phyloP scores from a whole-genome alignment of 2,888 invertebrate species.

The Horisme vitalbata region DNA sequence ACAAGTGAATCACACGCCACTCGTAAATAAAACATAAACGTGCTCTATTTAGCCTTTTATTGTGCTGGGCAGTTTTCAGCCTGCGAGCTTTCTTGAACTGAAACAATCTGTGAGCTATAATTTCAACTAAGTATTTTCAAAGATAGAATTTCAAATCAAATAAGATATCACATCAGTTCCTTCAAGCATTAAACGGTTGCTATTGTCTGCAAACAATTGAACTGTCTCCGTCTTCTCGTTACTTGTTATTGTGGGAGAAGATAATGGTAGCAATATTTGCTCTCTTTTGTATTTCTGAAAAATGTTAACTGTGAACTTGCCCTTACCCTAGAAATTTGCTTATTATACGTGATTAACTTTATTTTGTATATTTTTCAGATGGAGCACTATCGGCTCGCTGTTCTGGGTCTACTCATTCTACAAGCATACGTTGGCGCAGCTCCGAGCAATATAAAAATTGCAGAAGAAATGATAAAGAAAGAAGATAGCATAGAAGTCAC shows the following conservation, averaged over 20 bases:
- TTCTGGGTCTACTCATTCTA: constrained; percentile 49
- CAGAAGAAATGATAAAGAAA: constrained; percentile 10
- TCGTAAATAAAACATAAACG: too few relatives aligned
- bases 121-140: too few relatives aligned
- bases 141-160: too few relatives aligned
- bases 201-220: constrained; percentile 47
- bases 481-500: not conserved
- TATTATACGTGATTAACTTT: not conserved
- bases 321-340: too few relatives aligned
- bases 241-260: constrained; percentile 21
- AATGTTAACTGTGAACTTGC: too few relatives aligned
- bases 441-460: constrained; percentile 45
- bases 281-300: too few relatives aligned
- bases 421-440: constrained; percentile 51
- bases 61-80: too few relatives aligned
- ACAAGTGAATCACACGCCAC: too few relatives aligned
- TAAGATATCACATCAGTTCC: constrained; percentile 4
- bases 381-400: constrained; percentile 41
- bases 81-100: too few relatives aligned
- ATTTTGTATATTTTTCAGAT: constrained; percentile 59
- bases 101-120: too few relatives aligned
- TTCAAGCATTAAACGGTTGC: constrained; percentile 9
- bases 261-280: not conserved
- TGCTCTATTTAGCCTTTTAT: too few relatives aligned
- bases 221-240: constrained; percentile 37